Percentiles rank a stretch among this genome's conserved stretches.
Evolutionary conservation across 2,797 vertebrate genomes (phyloP).

Genomic region (Coluber constrictor): DNA sequence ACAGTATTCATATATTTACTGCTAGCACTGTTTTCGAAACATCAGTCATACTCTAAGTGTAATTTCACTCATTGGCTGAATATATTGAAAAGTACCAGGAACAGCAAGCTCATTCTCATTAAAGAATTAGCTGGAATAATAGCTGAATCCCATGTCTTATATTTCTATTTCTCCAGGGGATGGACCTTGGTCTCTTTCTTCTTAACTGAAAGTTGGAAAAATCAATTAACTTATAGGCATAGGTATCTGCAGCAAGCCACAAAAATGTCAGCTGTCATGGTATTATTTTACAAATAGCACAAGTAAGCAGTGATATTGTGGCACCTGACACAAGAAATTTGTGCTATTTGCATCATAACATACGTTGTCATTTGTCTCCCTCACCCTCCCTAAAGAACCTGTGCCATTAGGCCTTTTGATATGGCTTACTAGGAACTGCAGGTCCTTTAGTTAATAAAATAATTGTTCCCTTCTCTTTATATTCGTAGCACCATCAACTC

Average conservation of each 20-base stretch:
- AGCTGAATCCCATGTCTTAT: background rate
- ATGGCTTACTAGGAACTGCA: background rate
- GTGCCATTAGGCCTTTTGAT: background rate
- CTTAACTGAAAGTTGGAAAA: background rate
- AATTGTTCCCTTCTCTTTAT: background rate
- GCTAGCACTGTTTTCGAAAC: background rate
- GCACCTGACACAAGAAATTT: background rate
- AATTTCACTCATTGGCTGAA: background rate
- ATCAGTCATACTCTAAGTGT: background rate
- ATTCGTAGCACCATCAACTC: background rate
- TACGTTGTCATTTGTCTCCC: background rate
- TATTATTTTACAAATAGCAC: background rate
- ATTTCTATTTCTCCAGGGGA: background rate
- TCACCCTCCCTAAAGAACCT: background rate
- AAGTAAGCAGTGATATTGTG: background rate
- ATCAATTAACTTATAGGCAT: background rate
- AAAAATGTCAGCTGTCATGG: background rate
- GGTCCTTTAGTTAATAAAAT: background rate
- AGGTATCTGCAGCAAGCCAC: background rate
- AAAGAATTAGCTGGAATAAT: background rate
- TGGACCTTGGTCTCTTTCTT: background rate
- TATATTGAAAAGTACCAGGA: background rate
- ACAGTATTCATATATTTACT: background rate
- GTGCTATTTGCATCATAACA: background rate
- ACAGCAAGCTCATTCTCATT: background rate